Evolutionary conservation across 1,140 invertebrate species (phyloP).

Genomic region (Drosophila jambulina): DNA sequence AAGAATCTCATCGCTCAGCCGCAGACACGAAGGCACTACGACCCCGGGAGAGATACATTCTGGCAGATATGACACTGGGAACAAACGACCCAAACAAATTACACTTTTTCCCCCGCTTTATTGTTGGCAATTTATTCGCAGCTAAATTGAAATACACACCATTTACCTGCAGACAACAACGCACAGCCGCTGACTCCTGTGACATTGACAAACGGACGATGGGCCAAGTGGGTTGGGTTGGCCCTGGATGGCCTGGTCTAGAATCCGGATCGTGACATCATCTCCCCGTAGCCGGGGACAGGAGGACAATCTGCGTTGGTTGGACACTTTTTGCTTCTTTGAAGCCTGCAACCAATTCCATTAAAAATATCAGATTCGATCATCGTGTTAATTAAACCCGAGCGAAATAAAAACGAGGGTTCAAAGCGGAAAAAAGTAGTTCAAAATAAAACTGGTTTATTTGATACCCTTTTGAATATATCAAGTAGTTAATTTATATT

Average conservation of each 20-base stretch:
- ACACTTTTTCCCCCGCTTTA: constrained; percentile 73
- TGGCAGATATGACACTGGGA: constrained; percentile 71
- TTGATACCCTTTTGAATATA: constrained; percentile 6
- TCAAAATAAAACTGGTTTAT: neutral
- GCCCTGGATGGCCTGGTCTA: constrained; percentile 3
- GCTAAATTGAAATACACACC: constrained; percentile 81
- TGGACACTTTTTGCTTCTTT: neutral
- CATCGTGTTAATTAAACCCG: constrained; percentile 40
- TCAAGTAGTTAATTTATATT: neutral
- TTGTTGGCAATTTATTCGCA: constrained; percentile 78
- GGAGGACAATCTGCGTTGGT: constrained; percentile 3
- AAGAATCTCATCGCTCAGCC: constrained; percentile 79
- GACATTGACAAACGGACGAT: constrained; percentile 46
- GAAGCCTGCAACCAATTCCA: constrained; percentile 14
- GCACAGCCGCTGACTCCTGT: constrained; percentile 47
- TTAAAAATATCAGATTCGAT: constrained; percentile 39
- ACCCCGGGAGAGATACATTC: constrained; percentile 59
- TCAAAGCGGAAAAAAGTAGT: too few relatives aligned
- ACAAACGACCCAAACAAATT: constrained; percentile 82
- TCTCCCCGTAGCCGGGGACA: constrained; percentile 36
- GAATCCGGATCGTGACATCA: constrained; percentile 63
- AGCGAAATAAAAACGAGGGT: constrained; percentile 1
- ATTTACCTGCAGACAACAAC: constrained; percentile 74
- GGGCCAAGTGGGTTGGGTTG: constrained; percentile 11
- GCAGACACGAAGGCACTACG: constrained; percentile 45